These are phyloP conservation scores for Bombus vancouverensis DNA, from an alignment of 1,140 invertebrate species.

Conservation along the genomic window DNA sequence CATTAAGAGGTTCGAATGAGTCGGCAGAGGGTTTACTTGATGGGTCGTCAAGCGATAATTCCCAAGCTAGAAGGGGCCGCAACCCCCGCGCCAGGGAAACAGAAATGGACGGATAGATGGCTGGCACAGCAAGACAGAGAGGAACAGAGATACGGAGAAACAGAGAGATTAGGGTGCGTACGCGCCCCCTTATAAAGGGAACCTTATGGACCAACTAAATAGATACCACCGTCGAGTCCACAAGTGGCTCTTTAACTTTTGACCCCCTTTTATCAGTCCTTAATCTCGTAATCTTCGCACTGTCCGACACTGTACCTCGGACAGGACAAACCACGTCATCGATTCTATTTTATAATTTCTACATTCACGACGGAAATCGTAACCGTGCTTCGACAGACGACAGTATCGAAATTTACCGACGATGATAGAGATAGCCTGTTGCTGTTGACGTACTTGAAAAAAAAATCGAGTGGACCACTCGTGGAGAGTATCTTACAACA, in stretches of 20 bases:
- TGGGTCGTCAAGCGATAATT: conserved; percentile 84
- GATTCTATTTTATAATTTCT: not conserved
- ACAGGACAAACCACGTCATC: not conserved
- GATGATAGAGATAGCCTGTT: not conserved
- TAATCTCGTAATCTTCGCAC: conserved; percentile 79
- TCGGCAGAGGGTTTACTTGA: conserved; percentile 82
- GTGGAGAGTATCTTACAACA: conserved; percentile 16
- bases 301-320: not conserved
- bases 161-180: conserved; percentile 72
- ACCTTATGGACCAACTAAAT: conserved; percentile 83
- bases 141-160: conserved; percentile 55
- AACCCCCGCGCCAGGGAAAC: conserved; percentile 61
- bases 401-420: not conserved
- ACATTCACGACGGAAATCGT: not conserved
- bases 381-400: not conserved
- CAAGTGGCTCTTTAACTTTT: conserved; percentile 84
- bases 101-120: conserved; percentile 57
- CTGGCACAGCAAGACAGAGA: conserved; percentile 34
- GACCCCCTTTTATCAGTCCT: conserved; percentile 80
- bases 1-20: conserved; percentile 84
- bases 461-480: not conserved
- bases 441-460: not conserved
- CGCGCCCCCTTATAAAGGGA: conserved; percentile 80
- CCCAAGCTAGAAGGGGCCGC: conserved; percentile 77
- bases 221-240: conserved; percentile 82